Evolutionary conservation across 2,113 vertebrate species (phyloP).

Genomic region (Electrona antarctica): DNA sequence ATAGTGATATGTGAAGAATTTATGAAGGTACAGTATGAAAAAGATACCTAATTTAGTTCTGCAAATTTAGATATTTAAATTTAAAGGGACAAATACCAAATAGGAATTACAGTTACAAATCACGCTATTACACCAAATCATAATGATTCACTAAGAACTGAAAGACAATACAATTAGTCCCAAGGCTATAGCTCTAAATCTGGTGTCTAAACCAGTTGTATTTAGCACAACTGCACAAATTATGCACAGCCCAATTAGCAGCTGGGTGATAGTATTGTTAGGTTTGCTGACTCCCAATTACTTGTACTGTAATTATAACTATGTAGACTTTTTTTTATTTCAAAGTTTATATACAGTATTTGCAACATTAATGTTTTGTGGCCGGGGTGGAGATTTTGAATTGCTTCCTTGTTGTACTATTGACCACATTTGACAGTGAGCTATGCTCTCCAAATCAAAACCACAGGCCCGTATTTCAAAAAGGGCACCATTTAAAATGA

Average conservation of each 20-base stretch:
- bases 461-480: background rate
- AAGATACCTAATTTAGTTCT: too few species aligned
- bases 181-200: slow-evolving; percentile 11
- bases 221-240: slow-evolving; percentile 27
- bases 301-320: slow-evolving; percentile 25
- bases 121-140: background rate
- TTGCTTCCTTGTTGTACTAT: background rate
- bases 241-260: slow-evolving; percentile 20
- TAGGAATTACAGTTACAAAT: too few species aligned
- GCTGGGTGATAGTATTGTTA: slow-evolving; percentile 15
- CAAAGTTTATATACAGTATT: slow-evolving; percentile 11
- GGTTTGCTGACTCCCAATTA: slow-evolving; percentile 23
- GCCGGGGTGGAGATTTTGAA: background rate
- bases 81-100: too few species aligned
- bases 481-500: background rate
- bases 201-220: slow-evolving; percentile 22
- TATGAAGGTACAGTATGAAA: too few species aligned
- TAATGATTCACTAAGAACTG: background rate
- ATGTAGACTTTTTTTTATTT: slow-evolving; percentile 23
- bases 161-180: background rate
- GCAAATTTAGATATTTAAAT: too few species aligned
- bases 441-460: slow-evolving; percentile 1
- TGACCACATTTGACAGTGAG: background rate
- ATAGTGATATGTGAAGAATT: too few species aligned
- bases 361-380: background rate